Percentiles rank a stretch among this genome's conserved stretches.
Evolutionary conservation across 1,140 invertebrate species (phyloP).

Genomic region (Neelides sp.): DNA sequence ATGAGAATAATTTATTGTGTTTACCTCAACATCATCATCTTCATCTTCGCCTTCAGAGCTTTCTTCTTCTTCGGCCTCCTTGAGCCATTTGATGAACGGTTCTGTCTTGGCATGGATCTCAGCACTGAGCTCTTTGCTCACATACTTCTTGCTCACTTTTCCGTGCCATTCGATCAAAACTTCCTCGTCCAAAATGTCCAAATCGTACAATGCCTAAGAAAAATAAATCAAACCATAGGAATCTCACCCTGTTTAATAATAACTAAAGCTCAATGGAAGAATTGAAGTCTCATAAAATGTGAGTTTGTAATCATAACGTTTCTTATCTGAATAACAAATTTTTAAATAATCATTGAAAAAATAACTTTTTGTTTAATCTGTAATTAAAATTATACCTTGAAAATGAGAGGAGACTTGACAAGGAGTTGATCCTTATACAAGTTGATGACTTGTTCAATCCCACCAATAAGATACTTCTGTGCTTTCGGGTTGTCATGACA

Average conservation of each 20-base stretch:
- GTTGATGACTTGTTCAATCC: conserved; percentile 84
- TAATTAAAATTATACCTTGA: conserved; percentile 50
- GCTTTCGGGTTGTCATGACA: conserved; percentile 77
- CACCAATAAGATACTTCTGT: conserved; percentile 88
- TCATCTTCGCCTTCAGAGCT: conserved; percentile 55
- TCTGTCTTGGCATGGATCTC: conserved; percentile 85
- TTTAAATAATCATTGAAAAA: conserved; percentile 23
- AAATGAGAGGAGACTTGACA: conserved; percentile 73
- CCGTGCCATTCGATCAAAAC: conserved; percentile 85
- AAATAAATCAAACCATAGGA: conserved; percentile 8
- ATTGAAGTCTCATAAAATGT: conserved; percentile 25
- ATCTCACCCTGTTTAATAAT: conserved; percentile 1
- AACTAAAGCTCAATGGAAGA: not conserved
- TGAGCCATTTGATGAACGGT: conserved; percentile 91
- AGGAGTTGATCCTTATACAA: conserved; percentile 66
- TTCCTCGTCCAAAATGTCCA: conserved; percentile 88
- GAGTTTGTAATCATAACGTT: conserved; percentile 18
- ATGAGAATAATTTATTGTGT: conserved; percentile 9
- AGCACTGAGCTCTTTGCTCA: conserved; percentile 73
- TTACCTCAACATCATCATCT: conserved; percentile 53
- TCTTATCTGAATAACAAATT: conserved; percentile 30
- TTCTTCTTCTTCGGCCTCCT: conserved; percentile 90
- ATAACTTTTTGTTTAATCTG: not conserved
- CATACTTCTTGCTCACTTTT: conserved; percentile 89
- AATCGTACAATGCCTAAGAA: conserved; percentile 76